phyloP scores from a whole-genome alignment of 2,888 invertebrate species.

The Drosophila meridionalis region DNA sequence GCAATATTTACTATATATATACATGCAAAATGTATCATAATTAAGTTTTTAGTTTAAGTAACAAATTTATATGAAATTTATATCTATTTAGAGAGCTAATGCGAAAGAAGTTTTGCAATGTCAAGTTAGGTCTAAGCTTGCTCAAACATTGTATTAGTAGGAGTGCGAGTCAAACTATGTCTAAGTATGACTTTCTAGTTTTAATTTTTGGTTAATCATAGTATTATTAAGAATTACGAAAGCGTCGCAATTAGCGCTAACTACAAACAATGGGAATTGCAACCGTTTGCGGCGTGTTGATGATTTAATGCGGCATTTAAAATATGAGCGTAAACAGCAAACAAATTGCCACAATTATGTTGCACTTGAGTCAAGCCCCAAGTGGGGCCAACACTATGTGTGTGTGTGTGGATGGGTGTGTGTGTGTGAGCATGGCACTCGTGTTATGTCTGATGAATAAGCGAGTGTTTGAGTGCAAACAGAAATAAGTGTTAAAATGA shows the following conservation, averaged over 20 bases:
- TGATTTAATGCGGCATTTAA: constrained; percentile 45
- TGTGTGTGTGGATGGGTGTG: not conserved
- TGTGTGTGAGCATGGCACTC: not conserved
- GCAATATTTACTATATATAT: not conserved
- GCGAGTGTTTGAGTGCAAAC: constrained; percentile 15
- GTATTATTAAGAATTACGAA: too few species aligned
- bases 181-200: not conserved
- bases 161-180: not conserved
- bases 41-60: too few species aligned
- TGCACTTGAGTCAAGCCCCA: constrained; percentile 14
- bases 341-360: constrained; percentile 40
- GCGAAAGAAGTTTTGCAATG: too few species aligned
- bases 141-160: not conserved
- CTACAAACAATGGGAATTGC: not conserved
- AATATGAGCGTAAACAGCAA: constrained; percentile 23
- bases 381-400: not conserved
- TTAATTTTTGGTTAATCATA: not conserved
- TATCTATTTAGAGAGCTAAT: too few species aligned
- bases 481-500: constrained; percentile 4
- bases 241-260: not conserved
- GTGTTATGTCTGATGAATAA: constrained; percentile 13
- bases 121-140: too few species aligned
- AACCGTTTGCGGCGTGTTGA: not conserved
- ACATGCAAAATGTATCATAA: too few species aligned
- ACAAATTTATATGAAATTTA: too few species aligned